Base-by-base conservation (phyloP, 1,140 invertebrate genomes). In the Drosophila murphyi region DNA sequence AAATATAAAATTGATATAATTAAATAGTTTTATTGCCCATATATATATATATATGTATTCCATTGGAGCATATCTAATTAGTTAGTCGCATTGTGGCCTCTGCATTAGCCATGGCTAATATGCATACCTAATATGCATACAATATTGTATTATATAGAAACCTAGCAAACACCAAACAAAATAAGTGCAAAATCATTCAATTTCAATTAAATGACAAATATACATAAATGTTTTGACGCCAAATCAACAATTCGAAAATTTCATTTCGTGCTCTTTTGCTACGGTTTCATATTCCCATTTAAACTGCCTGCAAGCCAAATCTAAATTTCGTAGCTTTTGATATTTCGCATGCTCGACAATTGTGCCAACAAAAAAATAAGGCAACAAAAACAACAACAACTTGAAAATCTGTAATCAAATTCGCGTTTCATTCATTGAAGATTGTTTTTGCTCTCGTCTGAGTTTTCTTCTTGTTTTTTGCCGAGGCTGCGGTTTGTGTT, bases 141-240 rank as follows among this genome's bases (percentile, higher is more conserved):
- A 43, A 39, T 32, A 39, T 5, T 39, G 34, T 43, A 65, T 12
- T 31, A 63, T 63, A 43, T 57, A 79, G 60, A 78, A 63, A 91
- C 4, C 39, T n/a, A 43, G 39, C 39, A 39, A 0, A 34, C 3
- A 34, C 3, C 34, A 34, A 7, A 39, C 7, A 43, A 43, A 39
- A n/a, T 43, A 43, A 83, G 60, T 80, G 87, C 87, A 48, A 80
- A 80, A 87, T 90, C 87, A 91, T 90, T 90, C 80, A 83, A 88
- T 83, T 90, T 91, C 88, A 91, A 90, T 90, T 91, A 90, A 82
- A 91, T 72, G 76, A 80, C 74, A 88, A 72, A 72, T 59, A 63
- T 74, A 71, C 55, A 72, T 72, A 91, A 91, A 80, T 83, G 75
- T 90, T 90, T 90, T 90, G 88, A 90, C 87, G 87, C 82, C 87